Evolutionary conservation across 2,888 invertebrate genomes (phyloP).

Genomic region (Eudemis profundana): DNA sequence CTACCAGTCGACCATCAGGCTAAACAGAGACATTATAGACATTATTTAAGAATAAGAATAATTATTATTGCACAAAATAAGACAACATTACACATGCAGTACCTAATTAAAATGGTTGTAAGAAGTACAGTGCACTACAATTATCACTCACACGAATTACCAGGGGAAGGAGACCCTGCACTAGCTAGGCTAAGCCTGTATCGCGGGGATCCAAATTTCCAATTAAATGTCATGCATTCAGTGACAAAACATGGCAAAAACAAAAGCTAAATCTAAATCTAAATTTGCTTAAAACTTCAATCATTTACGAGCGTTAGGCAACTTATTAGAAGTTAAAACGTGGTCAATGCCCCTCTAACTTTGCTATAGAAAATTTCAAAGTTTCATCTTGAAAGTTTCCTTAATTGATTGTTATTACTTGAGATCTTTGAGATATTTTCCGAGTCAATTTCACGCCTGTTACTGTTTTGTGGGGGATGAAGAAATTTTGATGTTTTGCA

Average conservation of each 20-base stretch:
- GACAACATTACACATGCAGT: too few species aligned
- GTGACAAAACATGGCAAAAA: neutral
- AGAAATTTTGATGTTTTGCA: conserved; percentile 5
- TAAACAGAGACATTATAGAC: too few species aligned
- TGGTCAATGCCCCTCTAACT: conserved; percentile 19
- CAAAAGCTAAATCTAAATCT: neutral
- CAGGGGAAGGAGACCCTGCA: too few species aligned
- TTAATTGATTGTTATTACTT: conserved; percentile 38
- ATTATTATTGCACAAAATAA: too few species aligned
- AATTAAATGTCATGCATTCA: too few species aligned
- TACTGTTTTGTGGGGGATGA: neutral
- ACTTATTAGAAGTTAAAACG: neutral
- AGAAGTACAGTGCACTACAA: too few species aligned
- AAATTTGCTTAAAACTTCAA: conserved; percentile 1
- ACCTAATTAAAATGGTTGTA: too few species aligned
- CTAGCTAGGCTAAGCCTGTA: too few species aligned
- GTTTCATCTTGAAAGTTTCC: conserved; percentile 14
- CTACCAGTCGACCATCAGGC: too few species aligned
- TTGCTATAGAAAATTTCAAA: conserved; percentile 28
- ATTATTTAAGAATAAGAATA: too few species aligned
- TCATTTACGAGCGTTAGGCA: neutral
- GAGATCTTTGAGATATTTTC: conserved; percentile 27
- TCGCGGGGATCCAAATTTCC: too few species aligned
- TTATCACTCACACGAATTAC: too few species aligned
- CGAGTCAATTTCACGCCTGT: conserved; percentile 24